Base-by-base conservation (phyloP, 2,797 vertebrate genomes). In the Hemibagrus guttatus region DNA sequence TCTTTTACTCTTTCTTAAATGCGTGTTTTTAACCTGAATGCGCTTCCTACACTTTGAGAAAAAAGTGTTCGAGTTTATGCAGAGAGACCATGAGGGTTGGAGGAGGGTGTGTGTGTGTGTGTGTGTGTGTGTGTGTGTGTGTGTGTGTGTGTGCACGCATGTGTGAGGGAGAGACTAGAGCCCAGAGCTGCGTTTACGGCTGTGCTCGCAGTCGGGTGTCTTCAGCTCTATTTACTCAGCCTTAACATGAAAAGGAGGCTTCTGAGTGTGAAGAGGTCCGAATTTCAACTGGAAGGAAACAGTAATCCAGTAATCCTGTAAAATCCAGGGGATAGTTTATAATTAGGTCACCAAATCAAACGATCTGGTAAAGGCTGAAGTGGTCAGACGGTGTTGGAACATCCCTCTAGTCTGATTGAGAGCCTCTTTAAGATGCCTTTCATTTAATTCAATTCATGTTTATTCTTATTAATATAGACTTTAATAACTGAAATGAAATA, bases 261-360 rank as follows among this genome's bases (percentile, higher is more conserved):
- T 91, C 86, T 92, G 89, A 92, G 92, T 93, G 93, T 92, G 92
- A 92, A 93, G 92, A 93, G 92, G 88, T 81, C 89, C 79, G 91
- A 94, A 93, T 94, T 91, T 91, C 81, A 91, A 93, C 91, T 87
- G 93, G 92, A 89, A 64, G 54, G 52, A 42, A 86, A 88, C 54
- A 82, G 74, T 66, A 66, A 81, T 79, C 76, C 31, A 59, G 76
- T 79, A 79, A 81, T 82, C 61, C 80, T 13, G 63, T 66, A 66
- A 82, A 81, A 88, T 80, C 64, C 58, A 69, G 90, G 90, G 89
- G 92, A 92, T 90, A 93, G 64, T 91, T 93, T 93, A 92, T 90
- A 91, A 92, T 93, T 92, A 90, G 3, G 82, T 49, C 91, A 6
- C 58, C 35, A 61, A 92, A 94, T 95, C 90, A 93, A 93, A 94